Base-by-base conservation (phyloP, 2,888 invertebrate species). In the Aporophyla nigra region DNA sequence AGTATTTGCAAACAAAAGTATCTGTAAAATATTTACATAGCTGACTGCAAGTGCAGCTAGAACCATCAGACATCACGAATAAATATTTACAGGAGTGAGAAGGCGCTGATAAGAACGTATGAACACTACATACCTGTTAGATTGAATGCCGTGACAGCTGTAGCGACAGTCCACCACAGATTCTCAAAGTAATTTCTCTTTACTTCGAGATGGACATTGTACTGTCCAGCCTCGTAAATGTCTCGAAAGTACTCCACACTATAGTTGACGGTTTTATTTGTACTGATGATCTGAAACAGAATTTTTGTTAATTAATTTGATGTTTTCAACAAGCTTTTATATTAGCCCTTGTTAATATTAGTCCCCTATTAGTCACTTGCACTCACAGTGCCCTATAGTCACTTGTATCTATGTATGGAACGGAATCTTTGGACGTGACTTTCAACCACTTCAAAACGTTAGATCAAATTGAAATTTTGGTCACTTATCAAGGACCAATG, bases 251-350 rank as follows among this genome's bases (percentile, higher is more conserved):
- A 98, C 69, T 96, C 95, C 58, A 98, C 95, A 61, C 95, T 97
- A 97, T 98, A 98, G 80, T 96, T 97, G 74, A 97, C 97, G 27
- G 96, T 94, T 67, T 97, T 97, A 80, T 97, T 94, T 12, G 93
- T 90, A 78, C 96, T 93, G 74, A 93, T 90, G 85, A 94, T 91
- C 97, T 97, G 89, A 88, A 82, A 82, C 24, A 74, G 66, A 78
- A 67, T 43, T 27, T 62, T 63, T 14, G 10, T 74, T 6, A 33
- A 56, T 72, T 0, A 46, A 27, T 54, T 51, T 66, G 3, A 66
- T 51, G 66, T 27, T 5, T 51, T 51, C 5, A 27, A 46, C 43
- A 46, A 9, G 10, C 9, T 46, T 46, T 46, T 1, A 12, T 12
- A 43, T 46, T 46, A 10, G 5, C 43, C 10, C n/a, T n/a, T n/a